Evolutionary conservation across 2,113 vertebrate species (phyloP).

Genomic region (Pandion haliaetus): DNA sequence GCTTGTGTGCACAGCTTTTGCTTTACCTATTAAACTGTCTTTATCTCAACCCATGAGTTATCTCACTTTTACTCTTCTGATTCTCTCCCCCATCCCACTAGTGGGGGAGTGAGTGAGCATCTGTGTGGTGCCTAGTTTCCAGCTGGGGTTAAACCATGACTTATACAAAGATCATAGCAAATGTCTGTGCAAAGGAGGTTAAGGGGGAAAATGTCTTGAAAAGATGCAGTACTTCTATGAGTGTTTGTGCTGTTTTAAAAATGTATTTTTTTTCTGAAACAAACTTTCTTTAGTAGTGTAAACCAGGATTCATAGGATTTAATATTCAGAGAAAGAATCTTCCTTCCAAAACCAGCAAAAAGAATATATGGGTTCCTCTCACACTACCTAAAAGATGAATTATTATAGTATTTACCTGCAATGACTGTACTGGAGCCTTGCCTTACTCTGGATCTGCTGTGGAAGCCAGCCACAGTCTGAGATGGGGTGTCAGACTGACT

Average conservation of each 20-base stretch:
- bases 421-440: background rate
- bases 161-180: background rate
- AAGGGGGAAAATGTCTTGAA: background rate
- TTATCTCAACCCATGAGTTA: too few relatives aligned
- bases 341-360: background rate
- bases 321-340: background rate
- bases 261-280: too few relatives aligned
- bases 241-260: background rate
- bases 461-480: background rate
- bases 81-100: too few relatives aligned
- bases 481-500: accelerated
- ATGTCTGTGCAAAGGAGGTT: background rate
- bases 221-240: background rate
- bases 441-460: background rate
- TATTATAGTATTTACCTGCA: background rate
- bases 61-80: too few relatives aligned
- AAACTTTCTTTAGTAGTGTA: too few relatives aligned
- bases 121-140: too few relatives aligned
- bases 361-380: background rate
- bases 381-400: background rate
- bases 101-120: too few relatives aligned
- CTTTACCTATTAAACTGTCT: too few relatives aligned
- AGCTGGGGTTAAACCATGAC: too few relatives aligned
- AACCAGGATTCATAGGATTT: background rate
- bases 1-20: too few relatives aligned